Evolutionary conservation across 2,888 invertebrate genomes (phyloP).

Genomic region (Gryllus longicercus): DNA sequence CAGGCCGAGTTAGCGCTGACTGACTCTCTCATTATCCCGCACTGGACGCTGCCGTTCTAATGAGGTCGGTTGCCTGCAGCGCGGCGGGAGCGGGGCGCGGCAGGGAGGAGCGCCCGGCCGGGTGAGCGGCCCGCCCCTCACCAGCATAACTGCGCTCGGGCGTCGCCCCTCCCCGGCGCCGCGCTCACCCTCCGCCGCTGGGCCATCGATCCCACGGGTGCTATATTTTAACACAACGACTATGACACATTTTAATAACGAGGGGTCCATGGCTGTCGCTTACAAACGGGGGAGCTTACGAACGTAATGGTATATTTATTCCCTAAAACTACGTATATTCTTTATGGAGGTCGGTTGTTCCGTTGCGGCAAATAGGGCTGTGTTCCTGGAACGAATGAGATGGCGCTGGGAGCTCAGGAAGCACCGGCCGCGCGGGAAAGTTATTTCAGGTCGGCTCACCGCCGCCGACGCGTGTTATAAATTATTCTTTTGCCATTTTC

Average conservation of each 20-base stretch:
- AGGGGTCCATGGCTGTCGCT: not conserved
- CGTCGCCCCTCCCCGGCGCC: not conserved
- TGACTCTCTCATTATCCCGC: conserved; percentile 17
- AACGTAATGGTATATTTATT: conserved; percentile 17
- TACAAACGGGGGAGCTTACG: conserved; percentile 3
- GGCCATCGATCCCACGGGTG: conserved; percentile 17
- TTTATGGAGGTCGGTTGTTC: not conserved
- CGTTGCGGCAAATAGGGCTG: not conserved
- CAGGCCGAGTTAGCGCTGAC: conserved; percentile 17
- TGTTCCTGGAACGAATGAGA: not conserved
- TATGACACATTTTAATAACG: conserved; percentile 17
- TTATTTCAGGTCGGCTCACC: too few relatives aligned
- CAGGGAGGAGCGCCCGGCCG: not conserved
- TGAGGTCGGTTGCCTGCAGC: conserved; percentile 17
- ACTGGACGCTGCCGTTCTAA: conserved; percentile 1
- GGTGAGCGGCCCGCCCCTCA: not conserved
- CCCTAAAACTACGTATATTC: conserved; percentile 5
- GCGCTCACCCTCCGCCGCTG: conserved; percentile 3
- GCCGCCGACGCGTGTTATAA: too few relatives aligned
- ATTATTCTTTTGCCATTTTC: too few relatives aligned
- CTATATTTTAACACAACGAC: conserved; percentile 8
- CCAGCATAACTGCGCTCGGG: not conserved
- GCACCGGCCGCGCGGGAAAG: too few relatives aligned
- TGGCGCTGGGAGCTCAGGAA: too few relatives aligned
- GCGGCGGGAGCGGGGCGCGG: not conserved